Evolutionary conservation across 2,888 invertebrate species (phyloP), one percentile per base, ranked within the genome.

Genomic region (Dryadula phaetusa): DNA sequence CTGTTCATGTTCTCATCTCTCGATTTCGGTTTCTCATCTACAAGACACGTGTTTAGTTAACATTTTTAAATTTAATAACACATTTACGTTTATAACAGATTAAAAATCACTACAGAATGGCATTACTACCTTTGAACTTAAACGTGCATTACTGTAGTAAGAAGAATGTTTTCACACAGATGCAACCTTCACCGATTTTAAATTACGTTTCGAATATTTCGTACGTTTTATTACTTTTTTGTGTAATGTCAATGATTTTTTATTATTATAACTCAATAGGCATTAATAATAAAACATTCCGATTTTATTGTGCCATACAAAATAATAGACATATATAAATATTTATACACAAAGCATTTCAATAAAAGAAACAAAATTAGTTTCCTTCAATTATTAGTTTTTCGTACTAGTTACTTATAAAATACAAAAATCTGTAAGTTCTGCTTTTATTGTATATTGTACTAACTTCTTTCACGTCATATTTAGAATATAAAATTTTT

Each of bases 171-270:
- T 12, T 25, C 37, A 12, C 22, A 47, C 12, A 49, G 14, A n/a
- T 22, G 44, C 12, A 64, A 22, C 22, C 46, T 46, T 64, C 34
- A 32, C 16, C n/a, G 47, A 47, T 25, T 10, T 56, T 22, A 56
- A n/a, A 40, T 25, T 20, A 56, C 10, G n/a, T 18, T 56, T 40
- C 25, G 22, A 4, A 56, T 40, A 22, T 22, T 22, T 10, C 22
- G 14, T 20, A 54, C 53, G 12, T 22, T 37, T 20, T 20, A 54
- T 34, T 54, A 54, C 8, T 6, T 16, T 16, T 28, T 28, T 28
- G 1, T 28, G 12, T 47, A 47, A 14, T 25, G 22, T 49, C 47
- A 49, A 25, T 25, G 47, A 49, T 25, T 49, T 25, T 22, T 49
- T n/a, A 1, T 16, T 6, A 8, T 42, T 16, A 6, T 42, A 32